A percentile compares a stretch with the other conserved stretches of the same genome.
These are phyloP conservation scores for Mythimna vitellina DNA, from an alignment of 2,888 invertebrate species.

Conservation along the genomic window DNA sequence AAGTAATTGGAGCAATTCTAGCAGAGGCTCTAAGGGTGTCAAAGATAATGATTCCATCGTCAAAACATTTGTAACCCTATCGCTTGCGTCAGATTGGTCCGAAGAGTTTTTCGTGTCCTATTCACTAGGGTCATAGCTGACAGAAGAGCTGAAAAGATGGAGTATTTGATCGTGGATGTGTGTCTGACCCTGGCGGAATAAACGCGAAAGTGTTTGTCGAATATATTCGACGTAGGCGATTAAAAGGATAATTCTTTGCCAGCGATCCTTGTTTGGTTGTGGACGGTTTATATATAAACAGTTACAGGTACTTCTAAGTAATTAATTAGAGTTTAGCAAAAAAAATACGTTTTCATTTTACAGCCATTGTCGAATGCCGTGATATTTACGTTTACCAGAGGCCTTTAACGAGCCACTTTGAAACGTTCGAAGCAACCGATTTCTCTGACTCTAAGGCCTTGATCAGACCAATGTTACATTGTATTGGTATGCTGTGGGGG, in stretches of 20 bases:
- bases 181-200: no score
- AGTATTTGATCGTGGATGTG: no score
- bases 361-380: constrained; percentile 95
- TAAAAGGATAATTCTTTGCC: not conserved
- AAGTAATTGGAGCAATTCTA: not conserved
- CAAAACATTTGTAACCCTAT: no score
- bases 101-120: no score
- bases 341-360: constrained; percentile 48
- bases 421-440: constrained; percentile 93
- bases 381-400: constrained; percentile 95
- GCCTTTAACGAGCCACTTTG: constrained; percentile 93
- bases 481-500: constrained; percentile 96
- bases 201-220: no score
- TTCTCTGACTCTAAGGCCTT: constrained; percentile 91
- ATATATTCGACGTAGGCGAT: not conserved
- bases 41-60: not conserved
- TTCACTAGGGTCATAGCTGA: no score
- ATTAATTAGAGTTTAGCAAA: not conserved
- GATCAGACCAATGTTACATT: constrained; percentile 94
- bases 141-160: no score
- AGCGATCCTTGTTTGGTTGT: not conserved
- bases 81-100: no score
- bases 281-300: not conserved
- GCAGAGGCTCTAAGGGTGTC: not conserved
- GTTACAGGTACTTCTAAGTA: not conserved